phyloP scores from a whole-genome alignment of 64 coral and sea anemone species.

The Stichodactyla helianthus region DNA sequence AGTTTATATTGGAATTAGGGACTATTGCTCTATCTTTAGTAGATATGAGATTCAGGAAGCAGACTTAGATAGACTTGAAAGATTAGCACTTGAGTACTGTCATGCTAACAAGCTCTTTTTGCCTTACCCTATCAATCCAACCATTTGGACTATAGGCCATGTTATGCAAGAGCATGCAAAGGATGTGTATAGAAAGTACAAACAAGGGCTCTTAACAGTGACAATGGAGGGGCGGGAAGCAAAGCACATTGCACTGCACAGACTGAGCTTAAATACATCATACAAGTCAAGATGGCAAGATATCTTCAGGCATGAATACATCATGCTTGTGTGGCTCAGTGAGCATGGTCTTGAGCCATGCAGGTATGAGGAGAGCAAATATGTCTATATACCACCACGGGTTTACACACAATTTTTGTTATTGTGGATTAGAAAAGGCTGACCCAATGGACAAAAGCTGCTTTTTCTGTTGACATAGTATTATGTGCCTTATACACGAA shows the following conservation, averaged over 20 bases:
- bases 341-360: constrained; percentile 21
- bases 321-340: constrained; percentile 45
- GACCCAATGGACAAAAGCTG: constrained; percentile 24
- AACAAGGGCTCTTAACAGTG: constrained; percentile 52
- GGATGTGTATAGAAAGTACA: constrained; percentile 36
- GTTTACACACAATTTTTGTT: constrained; percentile 24
- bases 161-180: constrained; percentile 1
- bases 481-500: not conserved
- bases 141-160: constrained; percentile 28
- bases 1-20: not conserved
- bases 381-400: constrained; percentile 30
- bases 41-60: constrained; percentile 14
- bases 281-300: constrained; percentile 40
- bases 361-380: constrained; percentile 13
- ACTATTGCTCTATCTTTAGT: constrained; percentile 39
- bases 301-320: constrained; percentile 47
- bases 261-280: constrained; percentile 34
- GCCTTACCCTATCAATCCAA: constrained; percentile 17
- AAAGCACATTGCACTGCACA: constrained; percentile 42
- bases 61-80: constrained; percentile 1
- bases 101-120: constrained; percentile 10
- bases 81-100: constrained; percentile 11
- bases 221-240: constrained; percentile 52
- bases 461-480: not conserved
- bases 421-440: constrained; percentile 53